Percentiles rank a stretch among this genome's conserved stretches.
phyloP scores from a whole-genome alignment of 2,888 invertebrate genomes.

The Plusia festucae region DNA sequence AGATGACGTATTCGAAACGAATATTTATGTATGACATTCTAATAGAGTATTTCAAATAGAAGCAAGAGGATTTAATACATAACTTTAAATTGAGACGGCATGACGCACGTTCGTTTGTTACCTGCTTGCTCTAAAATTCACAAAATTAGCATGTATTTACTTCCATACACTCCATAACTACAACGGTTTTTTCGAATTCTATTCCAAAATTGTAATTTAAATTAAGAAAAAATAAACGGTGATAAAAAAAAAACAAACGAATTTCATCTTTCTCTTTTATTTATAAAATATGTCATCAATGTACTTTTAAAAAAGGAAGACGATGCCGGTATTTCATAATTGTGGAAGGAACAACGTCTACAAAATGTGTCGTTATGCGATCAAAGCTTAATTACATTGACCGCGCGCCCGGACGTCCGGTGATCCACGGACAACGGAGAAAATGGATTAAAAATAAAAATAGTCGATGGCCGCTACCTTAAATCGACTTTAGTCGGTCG shows the following conservation, averaged over 20 bases:
- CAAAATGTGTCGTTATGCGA: constrained; percentile 84
- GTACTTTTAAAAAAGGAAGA: constrained; percentile 34
- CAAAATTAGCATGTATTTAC: too few relatives aligned
- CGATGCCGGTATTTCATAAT: constrained; percentile 56
- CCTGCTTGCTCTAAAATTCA: too few relatives aligned
- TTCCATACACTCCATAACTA: too few relatives aligned
- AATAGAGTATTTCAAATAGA: too few relatives aligned
- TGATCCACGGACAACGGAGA: constrained; percentile 78
- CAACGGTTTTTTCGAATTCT: too few relatives aligned
- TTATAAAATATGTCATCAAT: constrained; percentile 42
- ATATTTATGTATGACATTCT: too few relatives aligned
- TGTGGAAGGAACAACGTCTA: constrained; percentile 68
- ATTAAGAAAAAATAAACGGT: not conserved
- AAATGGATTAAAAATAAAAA: constrained; percentile 85
- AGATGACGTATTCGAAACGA: too few relatives aligned
- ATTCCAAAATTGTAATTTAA: not conserved
- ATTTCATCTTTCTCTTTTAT: constrained; percentile 7
- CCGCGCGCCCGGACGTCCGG: constrained; percentile 83
- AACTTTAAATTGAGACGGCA: too few relatives aligned
- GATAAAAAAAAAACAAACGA: constrained; percentile 4
- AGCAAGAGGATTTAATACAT: too few relatives aligned
- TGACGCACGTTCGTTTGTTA: too few relatives aligned
- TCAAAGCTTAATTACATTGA: constrained; percentile 87
- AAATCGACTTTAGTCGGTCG: constrained; percentile 55
- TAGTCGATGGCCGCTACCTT: constrained; percentile 64